These are phyloP conservation scores for Polydrusus cervinus DNA, from an alignment of 2,888 invertebrate species.

Conservation along the genomic window DNA sequence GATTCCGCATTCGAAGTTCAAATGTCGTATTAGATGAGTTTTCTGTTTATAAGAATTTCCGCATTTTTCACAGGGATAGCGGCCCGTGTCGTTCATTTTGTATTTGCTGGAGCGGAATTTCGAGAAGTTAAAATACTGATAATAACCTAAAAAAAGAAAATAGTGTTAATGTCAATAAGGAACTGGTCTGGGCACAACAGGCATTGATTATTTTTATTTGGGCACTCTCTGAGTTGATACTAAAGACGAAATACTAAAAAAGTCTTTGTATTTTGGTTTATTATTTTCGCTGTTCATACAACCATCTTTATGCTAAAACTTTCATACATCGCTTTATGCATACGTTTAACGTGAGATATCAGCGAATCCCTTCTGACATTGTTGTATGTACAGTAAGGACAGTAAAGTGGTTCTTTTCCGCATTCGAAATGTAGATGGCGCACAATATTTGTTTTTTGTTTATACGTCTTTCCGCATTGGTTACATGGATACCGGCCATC, in stretches of 20 bases:
- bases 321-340: neutral
- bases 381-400: neutral
- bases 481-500: constrained; percentile 50
- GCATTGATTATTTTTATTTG: neutral
- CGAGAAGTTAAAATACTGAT: constrained; percentile 32
- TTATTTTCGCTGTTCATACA: neutral
- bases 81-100: constrained; percentile 57
- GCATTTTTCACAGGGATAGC: constrained; percentile 56
- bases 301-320: constrained; percentile 70
- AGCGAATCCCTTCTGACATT: constrained; percentile 1
- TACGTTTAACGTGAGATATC: neutral
- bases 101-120: constrained; percentile 57
- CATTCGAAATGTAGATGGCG: constrained; percentile 63
- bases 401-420: constrained; percentile 59
- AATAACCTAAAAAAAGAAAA: constrained; percentile 38
- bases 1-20: constrained; percentile 52
- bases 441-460: constrained; percentile 64
- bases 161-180: neutral
- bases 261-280: no score
- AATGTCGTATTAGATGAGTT: constrained; percentile 47
- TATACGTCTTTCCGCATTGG: constrained; percentile 60
- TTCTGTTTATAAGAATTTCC: constrained; percentile 51
- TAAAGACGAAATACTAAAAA: no score
- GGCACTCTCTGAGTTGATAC: neutral
- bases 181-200: neutral